Evolutionary conservation across 2,797 vertebrate genomes (phyloP).

Genomic region (Myotis planiceps): DNA sequence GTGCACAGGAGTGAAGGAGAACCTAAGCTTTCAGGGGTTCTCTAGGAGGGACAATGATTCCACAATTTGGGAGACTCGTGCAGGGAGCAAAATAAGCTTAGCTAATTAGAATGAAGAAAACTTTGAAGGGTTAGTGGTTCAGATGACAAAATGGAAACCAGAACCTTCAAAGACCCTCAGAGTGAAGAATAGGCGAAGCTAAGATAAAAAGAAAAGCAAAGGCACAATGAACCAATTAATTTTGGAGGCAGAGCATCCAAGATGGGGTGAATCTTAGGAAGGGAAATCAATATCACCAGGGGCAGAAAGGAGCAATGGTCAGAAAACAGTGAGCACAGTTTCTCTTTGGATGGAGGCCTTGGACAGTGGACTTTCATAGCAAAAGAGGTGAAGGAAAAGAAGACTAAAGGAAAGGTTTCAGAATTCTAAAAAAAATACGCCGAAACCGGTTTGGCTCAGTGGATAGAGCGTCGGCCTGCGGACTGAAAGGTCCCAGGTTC

Average conservation of each 20-base stretch:
- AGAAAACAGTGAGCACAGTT: not conserved
- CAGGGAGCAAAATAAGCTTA: not conserved
- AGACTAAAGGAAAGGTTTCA: not conserved
- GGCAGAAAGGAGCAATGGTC: not conserved
- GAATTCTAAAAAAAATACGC: not conserved
- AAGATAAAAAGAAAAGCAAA: not conserved
- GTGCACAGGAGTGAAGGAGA: not conserved
- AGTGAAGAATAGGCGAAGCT: not conserved
- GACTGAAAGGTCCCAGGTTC: too few relatives aligned
- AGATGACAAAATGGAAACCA: not conserved
- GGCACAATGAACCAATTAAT: not conserved
- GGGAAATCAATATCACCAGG: not conserved
- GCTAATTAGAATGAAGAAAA: not conserved
- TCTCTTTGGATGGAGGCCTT: not conserved
- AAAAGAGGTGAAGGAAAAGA: not conserved
- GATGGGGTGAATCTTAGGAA: not conserved
- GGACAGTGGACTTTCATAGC: not conserved
- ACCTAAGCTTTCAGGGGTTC: not conserved
- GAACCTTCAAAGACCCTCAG: not conserved
- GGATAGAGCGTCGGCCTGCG: too few relatives aligned
- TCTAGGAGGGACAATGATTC: not conserved
- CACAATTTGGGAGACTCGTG: accelerated
- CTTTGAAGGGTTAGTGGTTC: not conserved
- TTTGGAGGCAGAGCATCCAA: not conserved
- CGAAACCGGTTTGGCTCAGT: too few relatives aligned